Conservation (phyloP, 2,888 invertebrate genomes). For the Ceriagrion tenellum region DNA sequence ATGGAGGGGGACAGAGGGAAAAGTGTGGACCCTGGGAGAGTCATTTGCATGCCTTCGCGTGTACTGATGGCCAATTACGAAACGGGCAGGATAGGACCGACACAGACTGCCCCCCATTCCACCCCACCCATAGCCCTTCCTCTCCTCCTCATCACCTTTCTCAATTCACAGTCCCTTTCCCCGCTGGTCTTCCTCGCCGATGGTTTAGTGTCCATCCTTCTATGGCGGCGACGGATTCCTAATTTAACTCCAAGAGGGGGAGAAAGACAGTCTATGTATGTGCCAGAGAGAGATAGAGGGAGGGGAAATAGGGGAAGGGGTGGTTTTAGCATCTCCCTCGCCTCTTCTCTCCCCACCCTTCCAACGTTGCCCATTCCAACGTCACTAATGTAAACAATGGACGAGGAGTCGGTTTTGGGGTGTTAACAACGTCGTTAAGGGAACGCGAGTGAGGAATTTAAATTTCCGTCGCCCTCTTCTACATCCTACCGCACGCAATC, state of each 20-base stretch:
- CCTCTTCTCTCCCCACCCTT: too few relatives aligned
- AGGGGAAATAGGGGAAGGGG: neutral
- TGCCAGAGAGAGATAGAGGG: neutral
- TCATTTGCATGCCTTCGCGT: constrained; percentile 66
- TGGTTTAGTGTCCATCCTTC: constrained; percentile 44
- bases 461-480: neutral
- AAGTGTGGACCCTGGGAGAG: constrained; percentile 10
- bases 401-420: neutral
- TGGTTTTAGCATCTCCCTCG: neutral
- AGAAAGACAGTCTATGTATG: neutral
- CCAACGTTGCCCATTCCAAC: too few relatives aligned
- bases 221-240: constrained; percentile 47
- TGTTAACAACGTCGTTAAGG: constrained; percentile 35
- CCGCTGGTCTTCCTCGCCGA: neutral
- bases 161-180: neutral
- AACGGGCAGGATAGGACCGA: constrained; percentile 4
- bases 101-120: neutral
- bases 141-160: neutral
- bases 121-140: neutral
- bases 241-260: constrained; percentile 38
- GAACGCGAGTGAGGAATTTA: constrained; percentile 12
- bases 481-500: neutral
- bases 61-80: constrained; percentile 62
- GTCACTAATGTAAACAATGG: constrained; percentile 30
- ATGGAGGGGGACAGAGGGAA: neutral